phyloP scores from a whole-genome alignment of 2,888 invertebrate genomes.

The Argynnis bischoffii region DNA sequence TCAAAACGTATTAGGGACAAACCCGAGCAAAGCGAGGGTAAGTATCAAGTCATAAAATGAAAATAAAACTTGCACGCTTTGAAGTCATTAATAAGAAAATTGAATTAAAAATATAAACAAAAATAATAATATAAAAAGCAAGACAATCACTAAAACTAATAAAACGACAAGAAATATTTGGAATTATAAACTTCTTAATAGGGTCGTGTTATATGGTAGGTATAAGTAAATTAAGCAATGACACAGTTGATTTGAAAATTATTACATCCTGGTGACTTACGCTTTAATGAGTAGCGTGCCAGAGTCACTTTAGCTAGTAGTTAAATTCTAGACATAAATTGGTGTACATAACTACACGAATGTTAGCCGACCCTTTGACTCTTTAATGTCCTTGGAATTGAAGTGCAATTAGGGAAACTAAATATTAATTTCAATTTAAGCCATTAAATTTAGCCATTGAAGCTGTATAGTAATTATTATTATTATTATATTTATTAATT shows the following conservation, averaged over 20 bases:
- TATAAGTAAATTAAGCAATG: constrained; percentile 16
- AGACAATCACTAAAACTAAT: no score
- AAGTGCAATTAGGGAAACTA: not conserved
- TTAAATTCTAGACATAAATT: constrained; percentile 25
- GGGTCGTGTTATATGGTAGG: not conserved
- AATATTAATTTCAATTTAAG: not conserved
- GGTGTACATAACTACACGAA: not conserved
- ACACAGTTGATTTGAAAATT: constrained; percentile 29
- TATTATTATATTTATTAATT: no score
- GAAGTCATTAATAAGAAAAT: no score
- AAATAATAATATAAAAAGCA: no score
- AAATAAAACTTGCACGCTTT: no score
- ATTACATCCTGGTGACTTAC: constrained; percentile 24
- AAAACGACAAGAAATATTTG: not conserved
- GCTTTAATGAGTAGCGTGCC: constrained; percentile 31
- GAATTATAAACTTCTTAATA: not conserved
- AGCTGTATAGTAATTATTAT: no score
- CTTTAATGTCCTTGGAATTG: not conserved
- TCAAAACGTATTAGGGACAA: no score
- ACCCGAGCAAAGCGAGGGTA: no score
- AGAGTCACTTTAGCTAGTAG: constrained; percentile 22
- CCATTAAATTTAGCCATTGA: not conserved
- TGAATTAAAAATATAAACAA: no score
- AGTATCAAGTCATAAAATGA: no score
- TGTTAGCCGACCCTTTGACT: not conserved